Conservation (phyloP, 2,888 invertebrate species). For the Hemistola chrysoprasaria region DNA sequence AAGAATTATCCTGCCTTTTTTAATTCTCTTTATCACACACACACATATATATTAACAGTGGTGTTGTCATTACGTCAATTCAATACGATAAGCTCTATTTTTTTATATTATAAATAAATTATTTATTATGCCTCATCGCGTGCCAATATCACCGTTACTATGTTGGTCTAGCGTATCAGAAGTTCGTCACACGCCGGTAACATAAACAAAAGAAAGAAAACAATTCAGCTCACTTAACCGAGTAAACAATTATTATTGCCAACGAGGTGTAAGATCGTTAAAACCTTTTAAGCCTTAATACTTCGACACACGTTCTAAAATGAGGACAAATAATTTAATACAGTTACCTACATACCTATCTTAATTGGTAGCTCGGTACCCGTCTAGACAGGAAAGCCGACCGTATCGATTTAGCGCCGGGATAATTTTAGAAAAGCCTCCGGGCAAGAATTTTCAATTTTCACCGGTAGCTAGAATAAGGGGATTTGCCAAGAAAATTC, state of each 20-base stretch:
- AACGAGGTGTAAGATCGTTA: conserved; percentile 1
- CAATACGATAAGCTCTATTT: background rate
- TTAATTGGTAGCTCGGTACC: conserved; percentile 33
- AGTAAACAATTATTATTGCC: conserved; percentile 9
- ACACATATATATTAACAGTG: too few species aligned
- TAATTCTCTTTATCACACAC: background rate
- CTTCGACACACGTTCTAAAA: conserved; percentile 4
- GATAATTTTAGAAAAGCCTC: conserved; percentile 61
- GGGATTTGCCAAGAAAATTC: conserved; percentile 1
- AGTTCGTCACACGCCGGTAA: conserved; percentile 4
- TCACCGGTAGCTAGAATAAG: conserved; percentile 8
- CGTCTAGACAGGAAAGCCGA: conserved; percentile 60
- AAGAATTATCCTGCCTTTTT: too few species aligned
- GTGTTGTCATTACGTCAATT: background rate
- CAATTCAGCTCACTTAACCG: conserved; percentile 8
- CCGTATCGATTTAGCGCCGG: conserved; percentile 54
- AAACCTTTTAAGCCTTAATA: conserved; percentile 8
- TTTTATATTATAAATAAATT: too few species aligned
- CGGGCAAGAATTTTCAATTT: conserved; percentile 20
- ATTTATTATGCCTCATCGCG: too few species aligned
- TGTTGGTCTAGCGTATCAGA: too few species aligned
- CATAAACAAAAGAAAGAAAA: conserved; percentile 1
- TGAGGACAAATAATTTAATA: conserved; percentile 2
- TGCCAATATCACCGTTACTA: too few species aligned
- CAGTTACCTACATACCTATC: conserved; percentile 15